These are phyloP conservation scores for Borostomias antarcticus DNA, from an alignment of 2,797 vertebrate genomes.

Conservation along the genomic window DNA sequence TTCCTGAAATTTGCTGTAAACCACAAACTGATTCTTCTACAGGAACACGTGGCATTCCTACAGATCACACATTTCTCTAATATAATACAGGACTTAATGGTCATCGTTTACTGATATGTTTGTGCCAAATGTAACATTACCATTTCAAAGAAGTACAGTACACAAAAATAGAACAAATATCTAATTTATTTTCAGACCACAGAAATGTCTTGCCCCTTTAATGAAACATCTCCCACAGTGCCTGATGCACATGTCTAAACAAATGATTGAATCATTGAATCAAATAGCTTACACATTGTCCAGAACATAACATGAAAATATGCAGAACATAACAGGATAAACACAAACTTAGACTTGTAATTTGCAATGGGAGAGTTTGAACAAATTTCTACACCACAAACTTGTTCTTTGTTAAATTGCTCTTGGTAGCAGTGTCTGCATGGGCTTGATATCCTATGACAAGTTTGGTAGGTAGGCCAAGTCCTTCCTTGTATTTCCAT, in stretches of 20 bases:
- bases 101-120: neutral
- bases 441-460: conserved; percentile 87
- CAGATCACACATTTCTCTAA: neutral
- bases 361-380: neutral
- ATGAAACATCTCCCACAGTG: conserved; percentile 1
- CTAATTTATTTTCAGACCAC: neutral
- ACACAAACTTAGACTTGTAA: neutral
- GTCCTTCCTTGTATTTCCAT: conserved; percentile 79
- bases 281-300: neutral
- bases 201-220: neutral
- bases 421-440: conserved; percentile 84
- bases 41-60: conserved; percentile 7
- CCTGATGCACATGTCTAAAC: neutral
- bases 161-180: neutral
- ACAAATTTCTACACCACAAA: conserved; percentile 77
- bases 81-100: neutral
- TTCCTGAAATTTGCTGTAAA: conserved; percentile 27
- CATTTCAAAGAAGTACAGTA: neutral
- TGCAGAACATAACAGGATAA: neutral
- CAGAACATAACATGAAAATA: neutral
- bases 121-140: neutral
- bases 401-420: conserved; percentile 80
- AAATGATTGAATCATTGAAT: too few relatives aligned
- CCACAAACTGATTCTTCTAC: conserved; percentile 21
- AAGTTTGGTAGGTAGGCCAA: conserved; percentile 79